Evolutionary conservation across 53 echinoderm and acorn worm species (phyloP).

Genomic region (Arbacia lixula): DNA sequence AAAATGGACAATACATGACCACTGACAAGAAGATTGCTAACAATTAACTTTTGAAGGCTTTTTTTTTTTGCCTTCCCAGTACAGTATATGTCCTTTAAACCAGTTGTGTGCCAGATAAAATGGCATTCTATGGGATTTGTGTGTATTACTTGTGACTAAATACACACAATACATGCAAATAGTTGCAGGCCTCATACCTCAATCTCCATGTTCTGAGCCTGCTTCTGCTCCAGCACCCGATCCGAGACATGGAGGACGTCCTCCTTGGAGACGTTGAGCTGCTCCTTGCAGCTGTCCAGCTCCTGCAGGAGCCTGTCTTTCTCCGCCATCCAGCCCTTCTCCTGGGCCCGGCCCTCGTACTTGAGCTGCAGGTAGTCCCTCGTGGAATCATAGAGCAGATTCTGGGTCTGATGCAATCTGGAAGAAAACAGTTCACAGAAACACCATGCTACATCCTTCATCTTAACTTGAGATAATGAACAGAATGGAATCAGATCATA

Average conservation of each 20-base stretch:
- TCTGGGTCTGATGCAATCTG: constrained; percentile 95
- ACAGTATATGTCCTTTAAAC: no score
- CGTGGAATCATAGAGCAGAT: constrained; percentile 94
- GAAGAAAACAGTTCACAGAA: background rate
- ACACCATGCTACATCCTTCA: no score
- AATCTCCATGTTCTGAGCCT: constrained; percentile 87
- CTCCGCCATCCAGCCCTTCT: constrained; percentile 96
- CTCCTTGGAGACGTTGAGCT: constrained; percentile 89
- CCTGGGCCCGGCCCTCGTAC: constrained; percentile 86
- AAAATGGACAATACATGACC: no score
- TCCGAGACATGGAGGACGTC: constrained; percentile 89
- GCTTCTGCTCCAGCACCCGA: constrained; percentile 78
- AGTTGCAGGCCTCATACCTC: constrained; percentile 85
- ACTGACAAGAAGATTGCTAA: no score
- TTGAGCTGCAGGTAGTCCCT: constrained; percentile 95
- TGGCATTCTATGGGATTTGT: no score
- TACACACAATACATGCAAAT: no score
- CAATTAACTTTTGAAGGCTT: no score
- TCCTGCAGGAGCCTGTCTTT: constrained; percentile 89
- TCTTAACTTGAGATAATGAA: no score
- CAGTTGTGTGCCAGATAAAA: no score
- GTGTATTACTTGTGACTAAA: no score
- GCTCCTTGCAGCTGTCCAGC: constrained; percentile 91
- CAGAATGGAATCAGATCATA: no score
- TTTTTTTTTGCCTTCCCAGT: no score